These are phyloP conservation scores for Drosophila leonis DNA, from an alignment of 2,888 invertebrate genomes.

Conservation along the genomic window DNA sequence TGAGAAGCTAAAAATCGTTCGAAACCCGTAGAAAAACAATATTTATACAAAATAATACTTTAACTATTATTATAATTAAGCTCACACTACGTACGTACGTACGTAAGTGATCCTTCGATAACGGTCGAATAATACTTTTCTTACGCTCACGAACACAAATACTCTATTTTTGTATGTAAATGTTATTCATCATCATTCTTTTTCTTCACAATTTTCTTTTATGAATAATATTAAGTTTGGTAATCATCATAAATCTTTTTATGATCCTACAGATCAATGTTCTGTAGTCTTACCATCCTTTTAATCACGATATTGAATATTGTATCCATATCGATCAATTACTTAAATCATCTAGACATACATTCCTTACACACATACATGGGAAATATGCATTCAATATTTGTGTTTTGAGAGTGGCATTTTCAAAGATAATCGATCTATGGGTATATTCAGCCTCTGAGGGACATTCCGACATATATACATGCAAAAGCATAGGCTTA, in stretches of 20 bases:
- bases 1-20: no score
- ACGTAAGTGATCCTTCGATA: not conserved
- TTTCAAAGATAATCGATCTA: not conserved
- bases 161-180: not conserved
- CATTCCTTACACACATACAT: not conserved
- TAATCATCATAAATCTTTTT: not conserved
- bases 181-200: not conserved
- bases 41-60: not conserved
- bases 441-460: not conserved
- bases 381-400: not conserved
- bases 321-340: not conserved
- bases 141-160: no score
- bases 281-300: no score
- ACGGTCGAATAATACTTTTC: no score
- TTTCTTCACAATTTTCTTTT: not conserved
- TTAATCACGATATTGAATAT: not conserved
- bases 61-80: not conserved
- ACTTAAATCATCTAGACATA: not conserved
- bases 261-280: not conserved
- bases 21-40: not conserved
- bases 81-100: not conserved
- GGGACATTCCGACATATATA: not conserved
- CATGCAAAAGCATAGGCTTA: not conserved
- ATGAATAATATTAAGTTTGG: not conserved
- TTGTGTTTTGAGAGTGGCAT: not conserved